Base-by-base conservation (phyloP, 2,113 vertebrate genomes). In the Tenrec ecaudatus region DNA sequence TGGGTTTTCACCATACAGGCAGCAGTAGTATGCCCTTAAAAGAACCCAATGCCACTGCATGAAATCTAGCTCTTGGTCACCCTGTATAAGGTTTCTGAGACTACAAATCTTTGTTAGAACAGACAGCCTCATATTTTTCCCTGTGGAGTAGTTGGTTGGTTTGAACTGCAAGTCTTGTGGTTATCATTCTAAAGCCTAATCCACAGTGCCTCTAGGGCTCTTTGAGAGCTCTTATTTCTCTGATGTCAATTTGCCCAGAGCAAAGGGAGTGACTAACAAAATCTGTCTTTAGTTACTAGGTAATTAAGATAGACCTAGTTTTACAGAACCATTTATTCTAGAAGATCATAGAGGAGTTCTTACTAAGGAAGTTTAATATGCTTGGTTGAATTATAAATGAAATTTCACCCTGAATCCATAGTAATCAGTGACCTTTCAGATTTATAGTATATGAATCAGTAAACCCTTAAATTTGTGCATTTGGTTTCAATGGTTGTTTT, bases 341-440 rank as follows among this genome's bases (percentile, higher is more conserved):
- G 58, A n/a, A 62, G 11, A 58, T 87, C 7, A 25, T 29, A 86
- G 29, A 53, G 12, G 57, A 25, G 10, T 40, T 82, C 81, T 83
- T 53, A 47, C 53, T 78, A 81, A 87, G 20, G 6, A 77, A 31
- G 36, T 23, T 58, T 82, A 66, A 88, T 81, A 77, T 31, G 19
- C 29, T 38, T 27, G 16, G 1, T 1, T 81, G 2, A 66, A 86
- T 38, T 33, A 23, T 33, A 71, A 90, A 92, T 3, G 33, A 82
- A 23, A 88, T 77, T 47, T 31, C 2, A 36, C 47, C 12, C 6
- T 76, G 36, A 6, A 69, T 75, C 66, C 87, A 62, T 69, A 68
- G 68, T 58, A 76, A 81, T 29, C 25, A 81, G 19, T 47, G n/a
- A 88, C 38, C 20, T 95, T 90, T 90, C 82, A 90, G 38, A 90